These are phyloP conservation scores for Cephalotes varians DNA, from an alignment of 2,888 invertebrate genomes.

Conservation along the genomic window DNA sequence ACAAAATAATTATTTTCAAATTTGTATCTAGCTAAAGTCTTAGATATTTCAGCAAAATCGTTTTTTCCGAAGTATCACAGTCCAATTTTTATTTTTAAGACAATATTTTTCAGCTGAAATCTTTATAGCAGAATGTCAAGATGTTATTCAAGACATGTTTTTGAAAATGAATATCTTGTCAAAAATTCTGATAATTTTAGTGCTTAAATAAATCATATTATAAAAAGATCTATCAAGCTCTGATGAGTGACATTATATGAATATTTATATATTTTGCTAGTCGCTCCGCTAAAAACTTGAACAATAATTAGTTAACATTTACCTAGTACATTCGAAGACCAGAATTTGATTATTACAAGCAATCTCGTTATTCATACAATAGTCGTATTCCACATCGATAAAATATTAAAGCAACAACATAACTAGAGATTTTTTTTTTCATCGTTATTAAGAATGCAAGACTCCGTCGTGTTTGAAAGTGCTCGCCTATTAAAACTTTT, in stretches of 20 bases:
- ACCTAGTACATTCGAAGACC: not conserved
- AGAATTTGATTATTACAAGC: conserved; percentile 19
- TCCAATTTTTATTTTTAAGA: not conserved
- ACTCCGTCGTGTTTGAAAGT: conserved; percentile 17
- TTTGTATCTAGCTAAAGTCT: too few relatives aligned
- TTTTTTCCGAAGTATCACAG: not conserved
- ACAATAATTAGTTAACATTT: conserved; percentile 13
- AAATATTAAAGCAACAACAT: conserved; percentile 34
- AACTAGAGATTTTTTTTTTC: conserved; percentile 27
- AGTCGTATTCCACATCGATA: not conserved
- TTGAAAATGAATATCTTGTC: not conserved
- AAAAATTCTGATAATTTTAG: not conserved
- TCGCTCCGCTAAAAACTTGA: conserved; percentile 7
- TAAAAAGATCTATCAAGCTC: not conserved
- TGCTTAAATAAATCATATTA: not conserved
- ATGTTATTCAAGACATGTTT: not conserved
- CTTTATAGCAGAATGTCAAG: not conserved
- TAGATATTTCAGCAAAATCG: too few relatives aligned
- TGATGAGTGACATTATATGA: conserved; percentile 9
- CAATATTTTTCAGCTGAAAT: not conserved
- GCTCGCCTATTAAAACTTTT: conserved; percentile 47
- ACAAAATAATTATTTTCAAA: too few relatives aligned
- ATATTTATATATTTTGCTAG: not conserved
- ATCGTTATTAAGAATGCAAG: conserved; percentile 26
- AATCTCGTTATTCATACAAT: conserved; percentile 34